Evolutionary conservation across 2,797 vertebrate species (phyloP).

Genomic region (Rousettus madagascariensis): DNA sequence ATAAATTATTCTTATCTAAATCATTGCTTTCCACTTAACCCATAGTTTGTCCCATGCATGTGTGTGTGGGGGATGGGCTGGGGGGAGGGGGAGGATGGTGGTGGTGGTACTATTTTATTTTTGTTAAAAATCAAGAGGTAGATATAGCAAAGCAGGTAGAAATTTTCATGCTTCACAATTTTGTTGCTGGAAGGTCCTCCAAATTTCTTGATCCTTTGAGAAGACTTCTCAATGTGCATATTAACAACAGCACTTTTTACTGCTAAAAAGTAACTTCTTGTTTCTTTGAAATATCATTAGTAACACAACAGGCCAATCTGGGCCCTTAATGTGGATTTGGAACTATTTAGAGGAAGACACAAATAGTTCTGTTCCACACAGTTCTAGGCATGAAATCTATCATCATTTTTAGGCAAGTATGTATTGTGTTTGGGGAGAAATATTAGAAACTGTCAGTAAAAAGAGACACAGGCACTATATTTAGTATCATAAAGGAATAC

Average conservation of each 20-base stretch:
- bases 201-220: constrained; percentile 61
- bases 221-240: constrained; percentile 59
- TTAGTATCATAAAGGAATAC: constrained; percentile 79
- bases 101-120: constrained; percentile 62
- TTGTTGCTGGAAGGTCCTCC: constrained; percentile 65
- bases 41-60: background rate
- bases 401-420: constrained; percentile 54
- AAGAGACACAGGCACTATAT: constrained; percentile 45
- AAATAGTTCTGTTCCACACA: background rate
- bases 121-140: constrained; percentile 48
- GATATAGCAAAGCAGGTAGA: constrained; percentile 73
- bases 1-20: background rate
- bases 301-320: background rate
- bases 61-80: background rate
- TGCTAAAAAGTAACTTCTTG: constrained; percentile 67
- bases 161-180: constrained; percentile 74
- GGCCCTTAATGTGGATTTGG: background rate
- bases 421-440: constrained; percentile 63
- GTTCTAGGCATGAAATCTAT: constrained; percentile 52
- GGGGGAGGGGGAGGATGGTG: too few relatives aligned
- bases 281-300: constrained; percentile 76
- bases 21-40: background rate
- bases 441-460: constrained; percentile 55
- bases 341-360: background rate
- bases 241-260: constrained; percentile 54